Percentiles rank a stretch among this genome's conserved stretches.
phyloP scores from a whole-genome alignment of 2,797 vertebrate genomes.

The Basileuterus tristriatus region DNA sequence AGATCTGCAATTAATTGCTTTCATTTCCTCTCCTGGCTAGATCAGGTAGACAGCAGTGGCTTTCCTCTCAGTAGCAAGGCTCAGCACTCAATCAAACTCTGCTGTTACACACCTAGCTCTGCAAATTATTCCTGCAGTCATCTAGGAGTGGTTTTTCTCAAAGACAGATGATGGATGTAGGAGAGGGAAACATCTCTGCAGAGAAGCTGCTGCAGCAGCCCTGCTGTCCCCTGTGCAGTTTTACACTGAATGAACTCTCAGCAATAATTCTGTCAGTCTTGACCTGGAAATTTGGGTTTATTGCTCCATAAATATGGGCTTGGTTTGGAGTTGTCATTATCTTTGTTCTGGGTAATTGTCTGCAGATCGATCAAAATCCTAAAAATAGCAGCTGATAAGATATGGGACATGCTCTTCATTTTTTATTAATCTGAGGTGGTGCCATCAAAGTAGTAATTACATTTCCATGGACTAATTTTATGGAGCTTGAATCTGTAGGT shows the following conservation, averaged over 20 bases:
- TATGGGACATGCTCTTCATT: not conserved
- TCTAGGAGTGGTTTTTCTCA: not conserved
- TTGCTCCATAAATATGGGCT: not conserved
- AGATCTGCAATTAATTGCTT: not conserved
- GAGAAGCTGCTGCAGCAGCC: not conserved
- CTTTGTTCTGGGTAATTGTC: not conserved
- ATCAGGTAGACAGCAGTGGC: not conserved
- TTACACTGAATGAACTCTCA: not conserved
- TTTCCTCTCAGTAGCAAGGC: not conserved
- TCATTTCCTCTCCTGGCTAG: not conserved
- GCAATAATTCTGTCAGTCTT: not conserved
- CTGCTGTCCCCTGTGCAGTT: not conserved
- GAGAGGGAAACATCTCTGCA: not conserved
- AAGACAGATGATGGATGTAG: not conserved
- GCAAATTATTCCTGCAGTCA: not conserved
- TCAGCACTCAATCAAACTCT: not conserved
- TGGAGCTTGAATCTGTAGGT: not conserved
- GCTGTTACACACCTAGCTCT: not conserved
- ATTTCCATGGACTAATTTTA: not conserved
- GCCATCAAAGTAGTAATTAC: not conserved
- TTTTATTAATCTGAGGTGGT: not conserved
- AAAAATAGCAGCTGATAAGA: not conserved
- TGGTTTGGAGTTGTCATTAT: not conserved
- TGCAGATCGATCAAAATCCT: not conserved
- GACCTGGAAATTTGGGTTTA: not conserved